These are phyloP conservation scores for Enteromius argenteus DNA, from an alignment of 2,797 vertebrate species.

Conservation along the genomic window DNA sequence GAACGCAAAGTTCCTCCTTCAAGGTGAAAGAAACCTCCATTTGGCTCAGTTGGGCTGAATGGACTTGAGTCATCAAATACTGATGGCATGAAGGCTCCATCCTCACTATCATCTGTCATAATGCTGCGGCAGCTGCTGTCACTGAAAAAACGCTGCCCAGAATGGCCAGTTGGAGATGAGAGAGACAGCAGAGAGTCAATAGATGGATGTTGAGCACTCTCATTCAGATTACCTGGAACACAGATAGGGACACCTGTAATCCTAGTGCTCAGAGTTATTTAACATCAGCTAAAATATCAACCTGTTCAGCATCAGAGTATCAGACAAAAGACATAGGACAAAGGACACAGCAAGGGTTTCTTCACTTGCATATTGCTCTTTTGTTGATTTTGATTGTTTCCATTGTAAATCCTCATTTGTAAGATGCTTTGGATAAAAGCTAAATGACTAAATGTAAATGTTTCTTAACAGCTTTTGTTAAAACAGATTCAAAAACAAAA, in stretches of 20 bases:
- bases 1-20: constrained; percentile 40
- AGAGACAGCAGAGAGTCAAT: constrained; percentile 66
- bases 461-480: background rate
- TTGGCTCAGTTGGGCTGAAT: constrained; percentile 78
- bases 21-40: constrained; percentile 79
- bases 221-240: constrained; percentile 78
- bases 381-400: no score
- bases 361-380: no score
- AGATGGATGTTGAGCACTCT: constrained; percentile 62
- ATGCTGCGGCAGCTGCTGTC: constrained; percentile 89
- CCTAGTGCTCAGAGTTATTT: background rate
- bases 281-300: background rate
- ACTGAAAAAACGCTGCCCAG: constrained; percentile 83
- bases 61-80: constrained; percentile 84
- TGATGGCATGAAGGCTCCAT: constrained; percentile 71
- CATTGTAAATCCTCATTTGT: no score
- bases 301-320: background rate
- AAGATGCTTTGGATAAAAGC: no score
- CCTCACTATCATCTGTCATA: constrained; percentile 87
- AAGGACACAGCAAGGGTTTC: background rate
- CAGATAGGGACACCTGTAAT: constrained; percentile 47
- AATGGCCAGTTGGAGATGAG: constrained; percentile 47
- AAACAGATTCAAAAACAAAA: background rate
- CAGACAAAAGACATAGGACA: background rate
- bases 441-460: no score